Percentiles rank a stretch among this genome's conserved stretches.
These are phyloP conservation scores for Molossus molossus DNA, from an alignment of 2,797 vertebrate species.

Conservation along the genomic window DNA sequence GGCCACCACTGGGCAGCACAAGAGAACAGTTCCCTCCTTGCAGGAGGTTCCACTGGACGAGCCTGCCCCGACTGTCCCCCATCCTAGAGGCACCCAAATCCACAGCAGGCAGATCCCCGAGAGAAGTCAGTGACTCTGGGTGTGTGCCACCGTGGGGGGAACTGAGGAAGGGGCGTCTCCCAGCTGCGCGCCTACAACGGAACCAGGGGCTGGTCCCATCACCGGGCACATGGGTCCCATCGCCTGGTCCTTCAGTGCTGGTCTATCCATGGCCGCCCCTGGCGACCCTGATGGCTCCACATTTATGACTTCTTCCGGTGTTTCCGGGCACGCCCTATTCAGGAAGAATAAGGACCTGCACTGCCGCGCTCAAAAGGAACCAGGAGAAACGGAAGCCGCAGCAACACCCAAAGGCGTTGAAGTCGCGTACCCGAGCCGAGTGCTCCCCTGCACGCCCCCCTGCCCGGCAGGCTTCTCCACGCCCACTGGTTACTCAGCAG, in stretches of 20 bases:
- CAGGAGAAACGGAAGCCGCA: not conserved
- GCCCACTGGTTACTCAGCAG: slow-evolving; percentile 62
- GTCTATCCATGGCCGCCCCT: not conserved
- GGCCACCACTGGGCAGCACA: not conserved
- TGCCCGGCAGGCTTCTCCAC: not conserved
- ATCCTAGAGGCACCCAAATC: not conserved
- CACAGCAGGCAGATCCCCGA: not conserved
- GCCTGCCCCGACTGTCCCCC: not conserved
- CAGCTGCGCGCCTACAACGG: no score
- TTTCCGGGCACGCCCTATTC: not conserved
- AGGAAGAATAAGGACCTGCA: not conserved
- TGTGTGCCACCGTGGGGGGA: not conserved
- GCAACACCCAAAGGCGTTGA: not conserved
- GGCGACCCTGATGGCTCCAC: not conserved
- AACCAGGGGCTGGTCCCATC: not conserved
- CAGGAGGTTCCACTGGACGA: not conserved
- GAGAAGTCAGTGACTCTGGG: not conserved
- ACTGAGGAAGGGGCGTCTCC: not conserved
- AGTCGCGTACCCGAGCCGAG: not conserved
- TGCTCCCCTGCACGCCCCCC: not conserved
- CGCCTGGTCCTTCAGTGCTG: fast-evolving
- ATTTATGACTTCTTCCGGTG: not conserved
- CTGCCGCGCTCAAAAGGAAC: not conserved
- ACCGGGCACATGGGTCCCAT: fast-evolving
- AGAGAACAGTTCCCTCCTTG: not conserved